Base-by-base conservation (phyloP, 1,140 invertebrate genomes). In the Drosophila lowei region DNA sequence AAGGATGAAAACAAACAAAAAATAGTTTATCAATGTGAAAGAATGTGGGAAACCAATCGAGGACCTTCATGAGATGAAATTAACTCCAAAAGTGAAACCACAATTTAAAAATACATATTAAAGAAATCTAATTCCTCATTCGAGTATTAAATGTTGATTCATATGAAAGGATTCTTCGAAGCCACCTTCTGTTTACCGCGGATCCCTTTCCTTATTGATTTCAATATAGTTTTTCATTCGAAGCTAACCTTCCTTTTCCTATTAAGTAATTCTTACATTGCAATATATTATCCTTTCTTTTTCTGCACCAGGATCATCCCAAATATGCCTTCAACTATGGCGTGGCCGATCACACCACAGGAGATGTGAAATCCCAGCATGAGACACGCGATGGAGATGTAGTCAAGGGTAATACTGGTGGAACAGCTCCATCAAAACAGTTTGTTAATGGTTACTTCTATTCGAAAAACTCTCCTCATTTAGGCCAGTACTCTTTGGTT, bases 401-500 rank as follows among this genome's bases (percentile, higher is more conserved):
- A 7, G 93, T 93, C 13, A 92, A 92, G 75, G 93, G 93, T 78
- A 91, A 92, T 13, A 60, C 38, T 30, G 34, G 0, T 13, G 9
- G 0, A 21, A n/a, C 47, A n/a, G 5, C 9, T 15, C n/a, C 23
- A 23, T 6, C 6, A 38, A 8, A 50, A 42, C 23, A 18, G 16
- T 47, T 41, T 23, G 42, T 13, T 8, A 16, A 16, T 2, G 0
- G 23, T 21, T 18, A 61, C 63, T 54, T 68, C 18, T 25, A 21
- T 53, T 34, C 47, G 2, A 25, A 3, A 11, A 38, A 13, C 1
- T 25, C 0, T 23, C 6, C 9, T 38, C 13, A 3, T 71, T 1
- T 76, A 92, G 94, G 94, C n/a, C 94, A 94, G 90, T 94, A 94
- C 72, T 94, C 93, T 2, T 91, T 95, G 30, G 92, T 95, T 23